Evolutionary conservation across 2,113 vertebrate species (phyloP), one percentile per base, ranked within the genome.

Genomic region (Haemorhous mexicanus): DNA sequence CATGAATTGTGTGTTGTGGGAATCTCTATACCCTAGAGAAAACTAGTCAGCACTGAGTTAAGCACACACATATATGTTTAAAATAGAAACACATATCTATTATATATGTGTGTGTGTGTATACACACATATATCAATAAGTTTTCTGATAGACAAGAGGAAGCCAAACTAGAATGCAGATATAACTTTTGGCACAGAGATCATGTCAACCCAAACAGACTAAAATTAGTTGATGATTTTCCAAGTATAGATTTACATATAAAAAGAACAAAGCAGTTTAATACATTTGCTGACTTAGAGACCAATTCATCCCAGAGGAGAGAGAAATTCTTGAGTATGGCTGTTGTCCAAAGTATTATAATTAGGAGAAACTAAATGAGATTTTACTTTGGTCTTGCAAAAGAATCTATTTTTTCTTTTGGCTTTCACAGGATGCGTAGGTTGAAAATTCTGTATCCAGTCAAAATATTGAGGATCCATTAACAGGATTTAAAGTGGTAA

Each of bases 201-300:
- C 78, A 87, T 80, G 81, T 96, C 87, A 96, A 89, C 66, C 83
- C 84, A 93, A 97, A 96, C 86, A 93, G 69, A 82, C 80, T 97
- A 94, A 87, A 96, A 87, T 96, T 94, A 96, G 66, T 68, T 95
- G 92, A 91, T 64, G 75, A 82, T 97, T 97, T 97, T 96, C 96
- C 96, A 96, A 74, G 88, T 85, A 91, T 89, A 96, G 87, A 97
- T 89, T 76, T 90, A 87, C 90, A 94, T 93, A 91, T 80, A 90
- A 94, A 94, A 96, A 90, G 83, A 92, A 94, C 70, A 70, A 90
- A 95, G 62, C 37, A 39, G 41, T 84, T 94, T 52, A 89, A 79
- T 76, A 23, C 39, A 90, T 95, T 95, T 74, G 32, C 55, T 72
- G 62, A 87, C 63, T 73, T 73, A 53, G 33, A 72, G 37, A 88